phyloP scores from a whole-genome alignment of 2,888 invertebrate species.

The Xestia sexstrigata region DNA sequence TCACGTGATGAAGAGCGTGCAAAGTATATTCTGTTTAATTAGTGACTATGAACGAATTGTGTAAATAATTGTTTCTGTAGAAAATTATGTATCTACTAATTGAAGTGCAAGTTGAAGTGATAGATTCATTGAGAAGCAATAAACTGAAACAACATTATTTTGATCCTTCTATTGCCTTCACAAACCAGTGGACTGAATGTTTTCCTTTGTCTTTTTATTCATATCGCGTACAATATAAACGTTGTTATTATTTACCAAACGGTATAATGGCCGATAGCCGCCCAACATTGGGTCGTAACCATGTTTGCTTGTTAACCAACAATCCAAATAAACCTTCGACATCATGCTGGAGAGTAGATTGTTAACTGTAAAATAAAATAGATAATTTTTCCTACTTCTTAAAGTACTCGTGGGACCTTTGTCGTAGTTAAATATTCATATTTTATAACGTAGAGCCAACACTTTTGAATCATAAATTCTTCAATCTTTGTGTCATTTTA shows the following conservation, averaged over 20 bases:
- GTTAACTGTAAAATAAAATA: slow-evolving; percentile 72
- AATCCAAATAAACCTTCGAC: slow-evolving; percentile 39
- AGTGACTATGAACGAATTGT: slow-evolving; percentile 63
- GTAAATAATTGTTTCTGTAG: slow-evolving; percentile 78
- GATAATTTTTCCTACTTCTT: slow-evolving; percentile 76
- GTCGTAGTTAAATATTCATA: slow-evolving; percentile 77
- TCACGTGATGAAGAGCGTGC: slow-evolving; percentile 32
- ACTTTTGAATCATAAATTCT: slow-evolving; percentile 66
- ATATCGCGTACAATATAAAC: slow-evolving; percentile 36
- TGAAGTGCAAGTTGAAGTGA: slow-evolving; percentile 66
- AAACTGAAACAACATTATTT: slow-evolving; percentile 66
- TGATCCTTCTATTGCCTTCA: slow-evolving; percentile 28
- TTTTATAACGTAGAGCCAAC: slow-evolving; percentile 74
- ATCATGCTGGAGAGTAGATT: slow-evolving; percentile 60
- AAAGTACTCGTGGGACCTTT: slow-evolving; percentile 87
- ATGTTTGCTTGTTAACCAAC: slow-evolving; percentile 43
- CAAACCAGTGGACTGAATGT: slow-evolving; percentile 30
- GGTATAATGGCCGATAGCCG: slow-evolving; percentile 26
- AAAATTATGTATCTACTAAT: slow-evolving; percentile 66
- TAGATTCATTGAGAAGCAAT: slow-evolving; percentile 77
- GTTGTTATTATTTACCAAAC: slow-evolving; percentile 47
- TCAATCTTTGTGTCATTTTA: slow-evolving; percentile 68
- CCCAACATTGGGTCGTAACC: slow-evolving; percentile 23
- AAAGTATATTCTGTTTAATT: slow-evolving; percentile 33
- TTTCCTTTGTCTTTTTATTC: slow-evolving; percentile 44